Evolutionary conservation across 2,797 vertebrate genomes (phyloP).

Genomic region (Smutsia temminckii): DNA sequence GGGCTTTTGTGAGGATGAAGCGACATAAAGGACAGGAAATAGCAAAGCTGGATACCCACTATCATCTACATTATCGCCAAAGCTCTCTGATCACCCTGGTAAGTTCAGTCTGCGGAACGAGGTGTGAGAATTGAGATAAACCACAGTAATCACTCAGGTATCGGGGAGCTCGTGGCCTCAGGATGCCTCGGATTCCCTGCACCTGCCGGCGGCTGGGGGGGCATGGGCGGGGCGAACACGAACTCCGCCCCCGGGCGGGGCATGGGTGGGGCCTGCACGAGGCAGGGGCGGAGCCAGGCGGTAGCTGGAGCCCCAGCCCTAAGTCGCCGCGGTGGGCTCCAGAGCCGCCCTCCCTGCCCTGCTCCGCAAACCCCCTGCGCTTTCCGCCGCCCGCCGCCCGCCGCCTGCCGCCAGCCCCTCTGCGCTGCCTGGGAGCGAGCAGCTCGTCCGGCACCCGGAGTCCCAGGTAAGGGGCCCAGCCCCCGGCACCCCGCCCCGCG

Average conservation of each 20-base stretch:
- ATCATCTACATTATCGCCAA: not conserved
- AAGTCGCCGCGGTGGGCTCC: not conserved
- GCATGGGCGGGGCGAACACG: not conserved
- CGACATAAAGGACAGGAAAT: not conserved
- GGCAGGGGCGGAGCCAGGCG: not conserved
- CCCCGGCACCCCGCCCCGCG: not conserved
- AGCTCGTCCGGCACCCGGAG: not conserved
- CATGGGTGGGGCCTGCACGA: not conserved
- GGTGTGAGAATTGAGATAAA: not conserved
- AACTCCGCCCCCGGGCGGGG: slow-evolving; percentile 65
- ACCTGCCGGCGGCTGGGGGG: not conserved
- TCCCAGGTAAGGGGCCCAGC: slow-evolving; percentile 73
- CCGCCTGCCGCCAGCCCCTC: not conserved
- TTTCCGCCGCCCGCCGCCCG: not conserved
- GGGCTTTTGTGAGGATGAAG: not conserved
- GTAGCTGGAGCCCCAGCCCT: not conserved
- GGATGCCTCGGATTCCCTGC: not conserved
- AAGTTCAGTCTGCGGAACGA: not conserved
- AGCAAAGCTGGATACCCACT: not conserved
- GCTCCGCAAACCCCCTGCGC: not conserved
- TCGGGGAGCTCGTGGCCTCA: not conserved
- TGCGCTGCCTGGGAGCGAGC: not conserved
- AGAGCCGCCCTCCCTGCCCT: not conserved
- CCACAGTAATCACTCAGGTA: not conserved
- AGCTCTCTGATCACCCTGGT: not conserved